Evolutionary conservation across 2,888 invertebrate species (phyloP).

Genomic region (Argynnis bischoffii): DNA sequence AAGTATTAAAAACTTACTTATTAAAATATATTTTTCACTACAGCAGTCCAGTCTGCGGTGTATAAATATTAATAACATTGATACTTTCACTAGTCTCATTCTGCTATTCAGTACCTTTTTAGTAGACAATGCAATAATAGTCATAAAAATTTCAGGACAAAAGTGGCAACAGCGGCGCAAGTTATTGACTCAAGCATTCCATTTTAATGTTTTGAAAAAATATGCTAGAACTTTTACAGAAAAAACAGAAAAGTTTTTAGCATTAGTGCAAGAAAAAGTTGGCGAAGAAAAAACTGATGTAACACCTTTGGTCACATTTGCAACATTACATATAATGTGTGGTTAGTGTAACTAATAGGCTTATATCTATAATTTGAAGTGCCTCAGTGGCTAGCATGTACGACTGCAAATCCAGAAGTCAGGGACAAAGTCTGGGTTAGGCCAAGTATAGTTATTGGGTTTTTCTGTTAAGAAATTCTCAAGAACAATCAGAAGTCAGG

Average conservation of each 20-base stretch:
- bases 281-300: slow-evolving; percentile 60
- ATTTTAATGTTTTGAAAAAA: slow-evolving; percentile 64
- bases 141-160: slow-evolving; percentile 19
- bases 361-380: no score
- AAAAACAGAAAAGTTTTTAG: slow-evolving; percentile 53
- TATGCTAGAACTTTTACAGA: slow-evolving; percentile 59
- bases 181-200: slow-evolving; percentile 69
- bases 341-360: slow-evolving; percentile 40
- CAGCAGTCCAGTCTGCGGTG: no score
- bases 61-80: no score
- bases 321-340: slow-evolving; percentile 50
- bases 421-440: no score
- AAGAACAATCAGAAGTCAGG: no score
- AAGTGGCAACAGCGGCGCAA: slow-evolving; percentile 65
- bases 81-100: no score
- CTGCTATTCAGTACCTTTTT: neutral
- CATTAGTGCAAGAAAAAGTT: slow-evolving; percentile 43
- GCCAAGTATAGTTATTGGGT: no score
- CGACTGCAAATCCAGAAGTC: no score
- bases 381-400: no score
- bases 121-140: neutral
- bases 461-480: no score
- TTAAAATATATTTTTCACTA: no score
- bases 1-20: no score
- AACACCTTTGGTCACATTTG: slow-evolving; percentile 67